These are phyloP conservation scores for Julus scandinavius DNA, from an alignment of 2,888 invertebrate genomes.

Conservation along the genomic window DNA sequence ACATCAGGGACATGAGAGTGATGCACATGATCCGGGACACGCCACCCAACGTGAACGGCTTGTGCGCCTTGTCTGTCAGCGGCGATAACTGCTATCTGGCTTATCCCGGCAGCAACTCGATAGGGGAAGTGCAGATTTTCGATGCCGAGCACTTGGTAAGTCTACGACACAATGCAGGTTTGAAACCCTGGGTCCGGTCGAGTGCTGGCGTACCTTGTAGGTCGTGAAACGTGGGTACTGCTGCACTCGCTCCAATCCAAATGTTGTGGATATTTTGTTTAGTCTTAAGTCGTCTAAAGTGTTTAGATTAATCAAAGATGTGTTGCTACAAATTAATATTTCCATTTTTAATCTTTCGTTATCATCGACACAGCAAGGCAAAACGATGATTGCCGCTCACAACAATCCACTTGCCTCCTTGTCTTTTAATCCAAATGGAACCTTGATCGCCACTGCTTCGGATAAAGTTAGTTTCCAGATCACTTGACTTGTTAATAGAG, in stretches of 20 bases:
- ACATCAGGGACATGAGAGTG: slow-evolving; percentile 97
- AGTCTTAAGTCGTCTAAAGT: too few relatives aligned
- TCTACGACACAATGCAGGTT: slow-evolving; percentile 55
- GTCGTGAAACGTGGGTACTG: too few relatives aligned
- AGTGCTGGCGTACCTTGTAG: too few relatives aligned
- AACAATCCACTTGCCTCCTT: slow-evolving; percentile 95
- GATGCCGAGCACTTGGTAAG: slow-evolving; percentile 88
- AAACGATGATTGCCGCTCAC: slow-evolving; percentile 96
- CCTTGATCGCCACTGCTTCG: slow-evolving; percentile 70
- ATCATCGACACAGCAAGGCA: slow-evolving; percentile 78
- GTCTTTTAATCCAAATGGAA: slow-evolving; percentile 88
- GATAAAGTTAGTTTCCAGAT: slow-evolving; percentile 63
- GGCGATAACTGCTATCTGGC: slow-evolving; percentile 94
- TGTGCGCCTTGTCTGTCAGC: slow-evolving; percentile 89
- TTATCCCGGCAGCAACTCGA: slow-evolving; percentile 93
- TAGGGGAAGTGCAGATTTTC: slow-evolving; percentile 96
- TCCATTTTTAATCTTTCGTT: slow-evolving; percentile 51
- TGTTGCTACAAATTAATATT: too few relatives aligned
- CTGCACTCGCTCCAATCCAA: too few relatives aligned
- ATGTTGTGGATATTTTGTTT: too few relatives aligned
- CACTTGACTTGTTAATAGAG: background rate
- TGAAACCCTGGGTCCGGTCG: too few relatives aligned
- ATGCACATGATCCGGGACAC: slow-evolving; percentile 98
- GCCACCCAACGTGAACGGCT: slow-evolving; percentile 91
- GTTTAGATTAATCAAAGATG: too few relatives aligned